phyloP scores from a whole-genome alignment of 2,888 invertebrate genomes.

The Polyommatus icarus region DNA sequence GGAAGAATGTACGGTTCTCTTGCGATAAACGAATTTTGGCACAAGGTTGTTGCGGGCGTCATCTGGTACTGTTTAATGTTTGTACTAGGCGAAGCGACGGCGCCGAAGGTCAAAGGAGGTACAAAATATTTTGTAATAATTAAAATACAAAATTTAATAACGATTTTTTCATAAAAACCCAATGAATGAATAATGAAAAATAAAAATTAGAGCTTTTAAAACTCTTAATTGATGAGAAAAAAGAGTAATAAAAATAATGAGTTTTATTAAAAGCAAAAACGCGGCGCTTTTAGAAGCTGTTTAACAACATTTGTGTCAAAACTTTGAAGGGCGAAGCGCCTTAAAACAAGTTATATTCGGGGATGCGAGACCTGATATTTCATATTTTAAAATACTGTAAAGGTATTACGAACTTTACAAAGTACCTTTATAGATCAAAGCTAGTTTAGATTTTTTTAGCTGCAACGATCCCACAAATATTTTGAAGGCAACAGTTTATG shows the following conservation, averaged over 20 bases:
- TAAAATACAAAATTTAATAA: neutral
- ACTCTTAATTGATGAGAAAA: constrained; percentile 9
- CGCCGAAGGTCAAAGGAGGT: neutral
- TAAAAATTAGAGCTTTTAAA: neutral
- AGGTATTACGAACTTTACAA: too few species aligned
- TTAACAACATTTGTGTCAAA: constrained; percentile 7
- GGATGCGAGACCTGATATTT: neutral
- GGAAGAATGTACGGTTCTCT: too few species aligned
- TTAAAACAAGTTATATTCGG: constrained; percentile 10
- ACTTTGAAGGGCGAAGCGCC: constrained; percentile 21
- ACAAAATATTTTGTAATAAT: neutral
- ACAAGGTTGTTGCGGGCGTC: too few species aligned
- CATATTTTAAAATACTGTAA: neutral
- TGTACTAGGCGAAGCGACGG: too few species aligned
- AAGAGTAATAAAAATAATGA: constrained; percentile 11
- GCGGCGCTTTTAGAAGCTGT: constrained; percentile 7
- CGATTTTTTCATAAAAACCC: neutral
- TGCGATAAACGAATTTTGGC: too few species aligned
- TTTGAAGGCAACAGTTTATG: too few species aligned
- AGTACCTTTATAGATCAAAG: too few species aligned
- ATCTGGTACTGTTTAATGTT: too few species aligned
- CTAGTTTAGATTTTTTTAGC: too few species aligned
- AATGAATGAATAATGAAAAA: constrained; percentile 4
- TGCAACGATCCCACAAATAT: too few species aligned
- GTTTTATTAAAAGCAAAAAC: constrained; percentile 8